Evolutionary conservation across 92 coral and sea anemone genomes (phyloP).

Genomic region (Zoanthus sansibaricus): DNA sequence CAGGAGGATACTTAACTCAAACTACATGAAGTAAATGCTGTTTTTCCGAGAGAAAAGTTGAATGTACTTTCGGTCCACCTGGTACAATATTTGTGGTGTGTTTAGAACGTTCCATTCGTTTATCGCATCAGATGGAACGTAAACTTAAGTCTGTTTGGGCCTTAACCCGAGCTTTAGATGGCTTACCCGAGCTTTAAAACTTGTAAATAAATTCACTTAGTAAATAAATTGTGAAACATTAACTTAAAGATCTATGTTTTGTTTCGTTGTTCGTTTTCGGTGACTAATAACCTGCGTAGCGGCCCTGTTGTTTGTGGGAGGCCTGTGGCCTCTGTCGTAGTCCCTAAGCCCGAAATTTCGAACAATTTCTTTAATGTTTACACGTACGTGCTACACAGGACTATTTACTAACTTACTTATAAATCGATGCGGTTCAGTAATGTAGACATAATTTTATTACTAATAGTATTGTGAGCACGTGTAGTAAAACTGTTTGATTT

Average conservation of each 20-base stretch:
- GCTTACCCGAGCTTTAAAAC: too few relatives aligned
- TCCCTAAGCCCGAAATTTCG: too few relatives aligned
- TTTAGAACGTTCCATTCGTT: background rate
- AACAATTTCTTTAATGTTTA: too few relatives aligned
- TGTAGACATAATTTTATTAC: too few relatives aligned
- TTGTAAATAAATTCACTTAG: background rate
- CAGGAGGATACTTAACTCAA: constrained; percentile 50
- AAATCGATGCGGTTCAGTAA: too few relatives aligned
- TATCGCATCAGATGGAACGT: background rate
- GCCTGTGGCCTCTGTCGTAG: too few relatives aligned
- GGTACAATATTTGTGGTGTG: background rate
- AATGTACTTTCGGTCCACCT: background rate
- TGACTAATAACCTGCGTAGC: background rate
- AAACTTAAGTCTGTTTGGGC: too few relatives aligned
- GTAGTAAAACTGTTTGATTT: too few relatives aligned
- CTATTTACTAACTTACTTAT: too few relatives aligned
- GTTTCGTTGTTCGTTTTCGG: background rate
- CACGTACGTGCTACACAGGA: too few relatives aligned
- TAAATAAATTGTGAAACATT: background rate
- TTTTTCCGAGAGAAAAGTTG: background rate
- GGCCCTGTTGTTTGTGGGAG: background rate
- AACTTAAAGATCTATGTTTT: background rate
- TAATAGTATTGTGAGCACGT: too few relatives aligned
- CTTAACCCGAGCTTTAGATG: too few relatives aligned
- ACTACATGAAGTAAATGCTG: background rate